Evolutionary conservation across 2,113 vertebrate genomes (phyloP).

Genomic region (Isurus oxyrinchus): DNA sequence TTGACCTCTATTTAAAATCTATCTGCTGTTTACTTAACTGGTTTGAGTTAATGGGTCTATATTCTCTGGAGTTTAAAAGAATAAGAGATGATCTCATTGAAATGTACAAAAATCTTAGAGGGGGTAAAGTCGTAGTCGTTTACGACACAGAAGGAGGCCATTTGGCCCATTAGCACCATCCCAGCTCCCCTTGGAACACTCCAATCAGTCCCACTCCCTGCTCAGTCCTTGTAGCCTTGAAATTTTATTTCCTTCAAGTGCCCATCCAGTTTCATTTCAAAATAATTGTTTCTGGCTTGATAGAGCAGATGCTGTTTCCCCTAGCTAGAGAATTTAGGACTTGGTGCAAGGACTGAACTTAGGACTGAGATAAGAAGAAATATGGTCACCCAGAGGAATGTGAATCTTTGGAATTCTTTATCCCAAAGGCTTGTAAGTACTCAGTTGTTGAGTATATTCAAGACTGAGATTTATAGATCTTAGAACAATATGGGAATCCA

Average conservation of each 20-base stretch:
- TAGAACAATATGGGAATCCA: neutral
- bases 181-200: neutral
- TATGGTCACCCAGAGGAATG: neutral
- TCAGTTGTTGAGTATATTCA: neutral
- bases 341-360: too few relatives aligned
- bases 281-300: neutral
- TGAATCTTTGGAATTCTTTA: neutral
- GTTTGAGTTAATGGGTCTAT: neutral
- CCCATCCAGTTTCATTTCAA: neutral
- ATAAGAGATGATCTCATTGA: neutral
- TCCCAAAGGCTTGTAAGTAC: neutral
- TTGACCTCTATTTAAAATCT: neutral
- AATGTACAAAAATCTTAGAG: neutral
- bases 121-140: neutral
- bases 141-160: neutral
- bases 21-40: neutral
- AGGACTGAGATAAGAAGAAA: neutral
- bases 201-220: neutral
- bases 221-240: neutral
- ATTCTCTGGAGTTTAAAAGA: neutral
- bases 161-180: neutral
- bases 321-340: too few relatives aligned
- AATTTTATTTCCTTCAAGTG: too few relatives aligned
- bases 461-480: neutral
- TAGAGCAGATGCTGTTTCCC: too few relatives aligned